Conservation (phyloP, 2,888 invertebrate species). For the Anorthoa munda region DNA sequence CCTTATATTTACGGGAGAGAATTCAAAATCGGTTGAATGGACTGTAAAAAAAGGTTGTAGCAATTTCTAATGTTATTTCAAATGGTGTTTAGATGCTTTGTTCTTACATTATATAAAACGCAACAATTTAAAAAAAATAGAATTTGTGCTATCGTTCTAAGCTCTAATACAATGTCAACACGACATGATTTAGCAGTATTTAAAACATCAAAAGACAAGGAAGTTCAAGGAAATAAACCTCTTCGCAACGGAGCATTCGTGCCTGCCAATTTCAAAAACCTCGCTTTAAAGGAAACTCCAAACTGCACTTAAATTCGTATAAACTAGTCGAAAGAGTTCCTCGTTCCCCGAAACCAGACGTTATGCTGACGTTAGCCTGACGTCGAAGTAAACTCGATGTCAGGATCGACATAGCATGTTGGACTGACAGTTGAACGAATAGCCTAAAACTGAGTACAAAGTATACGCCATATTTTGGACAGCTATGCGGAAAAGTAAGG, state of each 20-base stretch:
- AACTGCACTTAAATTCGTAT: constrained; percentile 21
- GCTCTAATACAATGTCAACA: background rate
- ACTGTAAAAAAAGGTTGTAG: too few relatives aligned
- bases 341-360: background rate
- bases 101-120: too few relatives aligned
- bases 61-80: too few relatives aligned
- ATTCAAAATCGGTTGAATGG: too few relatives aligned
- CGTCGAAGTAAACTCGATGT: constrained; percentile 23
- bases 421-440: background rate
- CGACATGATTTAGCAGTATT: constrained; percentile 4
- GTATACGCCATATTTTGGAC: background rate
- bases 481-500: background rate
- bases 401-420: constrained; percentile 28
- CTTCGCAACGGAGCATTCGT: constrained; percentile 20
- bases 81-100: too few relatives aligned
- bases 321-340: constrained; percentile 9
- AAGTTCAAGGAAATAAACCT: constrained; percentile 14
- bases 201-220: constrained; percentile 4
- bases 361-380: constrained; percentile 6
- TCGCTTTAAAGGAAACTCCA: constrained; percentile 20
- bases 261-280: constrained; percentile 11
- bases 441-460: background rate
- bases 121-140: too few relatives aligned
- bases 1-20: too few relatives aligned
- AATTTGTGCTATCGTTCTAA: background rate